Percentiles rank a stretch among this genome's conserved stretches.
Conservation (phyloP, 2,797 vertebrate species). For the Streptopelia turtur region DNA sequence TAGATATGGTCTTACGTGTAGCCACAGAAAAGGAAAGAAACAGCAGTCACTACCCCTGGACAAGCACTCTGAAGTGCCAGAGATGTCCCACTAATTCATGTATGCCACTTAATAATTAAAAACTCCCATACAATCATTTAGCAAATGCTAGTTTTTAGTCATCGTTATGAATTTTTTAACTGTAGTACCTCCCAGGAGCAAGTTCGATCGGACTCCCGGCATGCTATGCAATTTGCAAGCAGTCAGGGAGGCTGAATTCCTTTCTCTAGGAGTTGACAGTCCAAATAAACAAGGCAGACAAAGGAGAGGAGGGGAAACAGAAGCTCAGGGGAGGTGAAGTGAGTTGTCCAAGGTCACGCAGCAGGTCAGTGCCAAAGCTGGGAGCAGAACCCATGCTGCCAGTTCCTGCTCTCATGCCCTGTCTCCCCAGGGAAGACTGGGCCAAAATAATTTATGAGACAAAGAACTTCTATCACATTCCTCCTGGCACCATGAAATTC, state of each 20-base stretch:
- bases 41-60: background rate
- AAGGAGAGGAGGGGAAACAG: slow-evolving; percentile 63
- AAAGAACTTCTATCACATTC: slow-evolving; percentile 52
- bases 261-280: slow-evolving; percentile 61
- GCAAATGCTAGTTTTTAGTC: slow-evolving; percentile 17
- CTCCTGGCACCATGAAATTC: slow-evolving; percentile 22
- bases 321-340: slow-evolving; percentile 67
- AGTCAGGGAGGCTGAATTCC: slow-evolving; percentile 60
- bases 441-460: slow-evolving; percentile 55
- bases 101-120: slow-evolving; percentile 34
- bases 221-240: slow-evolving; percentile 38
- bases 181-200: slow-evolving; percentile 24
- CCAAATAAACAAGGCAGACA: slow-evolving; percentile 71
- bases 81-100: background rate
- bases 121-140: slow-evolving; percentile 16
- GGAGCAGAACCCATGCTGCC: slow-evolving; percentile 54
- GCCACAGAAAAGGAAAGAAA: background rate
- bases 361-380: slow-evolving; percentile 67
- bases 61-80: background rate
- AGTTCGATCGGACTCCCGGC: background rate
- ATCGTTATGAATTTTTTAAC: slow-evolving; percentile 19
- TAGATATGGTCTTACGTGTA: background rate
- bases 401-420: slow-evolving; percentile 34
- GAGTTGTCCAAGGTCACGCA: slow-evolving; percentile 59
- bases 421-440: background rate